Evolutionary conservation across 2,888 invertebrate genomes (phyloP).

Genomic region (Deroplatys truncata): DNA sequence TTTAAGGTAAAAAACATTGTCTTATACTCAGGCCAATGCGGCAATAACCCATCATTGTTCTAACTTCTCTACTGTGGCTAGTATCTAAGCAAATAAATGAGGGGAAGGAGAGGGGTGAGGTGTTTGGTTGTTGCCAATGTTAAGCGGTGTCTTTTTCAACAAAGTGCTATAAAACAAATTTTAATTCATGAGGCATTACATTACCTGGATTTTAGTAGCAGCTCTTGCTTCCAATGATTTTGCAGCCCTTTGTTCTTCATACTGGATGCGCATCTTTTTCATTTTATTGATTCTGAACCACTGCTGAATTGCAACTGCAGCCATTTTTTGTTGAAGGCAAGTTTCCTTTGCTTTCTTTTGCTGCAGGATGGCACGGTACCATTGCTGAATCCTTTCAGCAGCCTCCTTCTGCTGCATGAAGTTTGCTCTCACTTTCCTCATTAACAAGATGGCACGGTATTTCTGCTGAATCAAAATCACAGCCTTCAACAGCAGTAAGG

Average conservation of each 20-base stretch:
- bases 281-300: background rate
- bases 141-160: no score
- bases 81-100: no score
- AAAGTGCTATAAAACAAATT: no score
- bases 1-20: no score
- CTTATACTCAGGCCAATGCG: no score
- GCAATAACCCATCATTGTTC: no score
- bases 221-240: constrained; percentile 29
- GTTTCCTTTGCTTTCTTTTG: background rate
- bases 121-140: no score
- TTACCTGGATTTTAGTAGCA: constrained; percentile 17
- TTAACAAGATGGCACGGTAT: background rate
- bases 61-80: no score
- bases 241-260: background rate
- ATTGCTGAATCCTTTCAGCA: background rate
- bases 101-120: no score
- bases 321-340: background rate
- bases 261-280: background rate
- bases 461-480: background rate
- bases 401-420: background rate
- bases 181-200: background rate
- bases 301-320: constrained; percentile 7
- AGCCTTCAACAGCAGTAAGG: background rate
- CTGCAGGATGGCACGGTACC: background rate
- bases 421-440: background rate